Conservation (phyloP, 1,140 invertebrate genomes). For the Leptonema lineaticorne region DNA sequence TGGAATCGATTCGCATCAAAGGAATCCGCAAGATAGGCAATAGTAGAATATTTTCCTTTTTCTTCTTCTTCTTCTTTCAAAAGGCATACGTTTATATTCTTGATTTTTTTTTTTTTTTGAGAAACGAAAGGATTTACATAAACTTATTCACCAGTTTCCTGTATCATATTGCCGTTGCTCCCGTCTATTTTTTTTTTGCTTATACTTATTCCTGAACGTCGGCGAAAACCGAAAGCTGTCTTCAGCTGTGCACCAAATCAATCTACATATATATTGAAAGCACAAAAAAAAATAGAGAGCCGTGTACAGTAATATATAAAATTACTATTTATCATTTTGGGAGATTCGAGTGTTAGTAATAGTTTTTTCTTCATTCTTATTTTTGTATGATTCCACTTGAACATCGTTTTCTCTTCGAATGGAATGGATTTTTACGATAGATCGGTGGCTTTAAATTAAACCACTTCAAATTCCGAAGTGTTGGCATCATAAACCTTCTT, state of each 20-base stretch:
- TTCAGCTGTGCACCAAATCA: neutral
- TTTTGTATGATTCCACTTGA: neutral
- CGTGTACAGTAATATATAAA: too few species aligned
- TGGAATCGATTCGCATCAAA: too few species aligned
- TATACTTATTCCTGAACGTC: neutral
- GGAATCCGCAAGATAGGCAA: too few species aligned
- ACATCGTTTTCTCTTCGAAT: neutral
- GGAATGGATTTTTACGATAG: neutral
- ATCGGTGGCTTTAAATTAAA: neutral
- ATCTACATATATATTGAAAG: conserved; percentile 6
- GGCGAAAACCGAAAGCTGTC: neutral
- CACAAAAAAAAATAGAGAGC: neutral
- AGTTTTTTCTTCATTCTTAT: too few species aligned
- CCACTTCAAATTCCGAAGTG: conserved; percentile 9
- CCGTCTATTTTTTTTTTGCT: neutral
- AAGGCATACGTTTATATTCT: too few species aligned
- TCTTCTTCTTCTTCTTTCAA: too few species aligned
- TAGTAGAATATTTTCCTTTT: too few species aligned
- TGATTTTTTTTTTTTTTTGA: neutral
- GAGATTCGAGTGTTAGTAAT: too few species aligned
- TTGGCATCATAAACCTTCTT: neutral
- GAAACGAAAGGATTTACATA: conserved; percentile 3
- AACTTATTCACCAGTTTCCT: neutral
- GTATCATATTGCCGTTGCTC: neutral
- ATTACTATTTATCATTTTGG: too few species aligned